Base-by-base conservation (phyloP, 2,797 vertebrate genomes). In the Sphenodon punctatus region DNA sequence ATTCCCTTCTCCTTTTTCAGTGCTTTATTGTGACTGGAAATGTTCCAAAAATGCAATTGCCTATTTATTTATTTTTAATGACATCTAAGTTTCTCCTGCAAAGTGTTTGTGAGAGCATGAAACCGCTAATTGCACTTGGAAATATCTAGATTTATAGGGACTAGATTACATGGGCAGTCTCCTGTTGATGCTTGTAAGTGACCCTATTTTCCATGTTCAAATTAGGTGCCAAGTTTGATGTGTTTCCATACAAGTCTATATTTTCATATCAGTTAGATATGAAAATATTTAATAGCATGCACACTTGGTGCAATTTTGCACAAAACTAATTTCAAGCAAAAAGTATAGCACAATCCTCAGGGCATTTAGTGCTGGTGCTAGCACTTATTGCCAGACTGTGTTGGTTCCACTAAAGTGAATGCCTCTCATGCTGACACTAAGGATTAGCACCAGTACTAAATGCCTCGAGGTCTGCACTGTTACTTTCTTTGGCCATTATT, bases 51-150 rank as follows among this genome's bases (percentile, higher is more conserved):
- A 45, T 61, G 53, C 68, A 85, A 25, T 39, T 85, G 51, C 16
- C 46, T 71, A 64, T 85, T 76, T 82, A 68, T 82, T 73, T 84
- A 78, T n/a, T n/a, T n/a, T n/a, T n/a, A 42, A 64, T 30, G 46
- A 15, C 12, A 30, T 71, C 34, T 63, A 42, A 46, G 39, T 43
- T 51, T 27, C 55, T 80, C 36, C 53, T 82, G 60, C 39, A 78
- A 61, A 85, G 46, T 70, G 84, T 59, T 13, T 5, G 22, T 38
- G 27, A 30, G 5, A 65, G 49, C 61, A 67, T 49, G n/a, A 64
- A 56, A 27, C 72, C 87, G 30, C 64, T 64, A 43, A 3, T 53
- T 49, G 43, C 74, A 76, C 67, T 43, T 36, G 69, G 59, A 77
- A 67, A 82, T 69, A 84, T 49, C 45, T 43, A 58, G 41, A n/a